Percentiles rank a stretch among this genome's conserved stretches.
Conservation (phyloP, 1,140 invertebrate genomes). For the Calephelis virginiensis region DNA sequence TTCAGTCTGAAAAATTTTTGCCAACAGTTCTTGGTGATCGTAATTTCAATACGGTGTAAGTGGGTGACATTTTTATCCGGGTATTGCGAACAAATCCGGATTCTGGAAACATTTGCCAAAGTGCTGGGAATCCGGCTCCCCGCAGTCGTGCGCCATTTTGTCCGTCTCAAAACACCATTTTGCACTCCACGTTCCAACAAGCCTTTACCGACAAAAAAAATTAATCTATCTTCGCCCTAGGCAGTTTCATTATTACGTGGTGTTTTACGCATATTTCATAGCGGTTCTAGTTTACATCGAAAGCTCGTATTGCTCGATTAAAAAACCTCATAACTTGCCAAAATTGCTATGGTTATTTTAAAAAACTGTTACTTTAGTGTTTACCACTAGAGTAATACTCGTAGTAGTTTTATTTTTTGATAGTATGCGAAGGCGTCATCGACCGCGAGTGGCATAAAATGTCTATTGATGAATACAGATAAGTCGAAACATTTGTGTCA, state of each 20-base stretch:
- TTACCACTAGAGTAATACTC: no score
- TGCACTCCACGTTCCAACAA: slow-evolving; percentile 57
- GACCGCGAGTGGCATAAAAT: no score
- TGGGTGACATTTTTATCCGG: slow-evolving; percentile 42
- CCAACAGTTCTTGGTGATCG: no score
- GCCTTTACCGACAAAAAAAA: slow-evolving; percentile 41
- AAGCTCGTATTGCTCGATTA: neutral
- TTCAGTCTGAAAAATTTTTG: no score
- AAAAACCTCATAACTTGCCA: neutral
- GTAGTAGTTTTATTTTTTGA: no score
- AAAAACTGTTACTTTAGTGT: neutral
- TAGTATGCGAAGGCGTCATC: no score
- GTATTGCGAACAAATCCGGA: slow-evolving; percentile 63
- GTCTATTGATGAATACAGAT: no score
- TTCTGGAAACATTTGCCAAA: slow-evolving; percentile 61
- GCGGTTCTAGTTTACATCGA: neutral
- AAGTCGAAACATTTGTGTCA: no score
- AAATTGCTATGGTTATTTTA: neutral
- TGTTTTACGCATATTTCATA: slow-evolving; percentile 8
- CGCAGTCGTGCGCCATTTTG: slow-evolving; percentile 47
- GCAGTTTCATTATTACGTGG: slow-evolving; percentile 35
- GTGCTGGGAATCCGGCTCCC: slow-evolving; percentile 48
- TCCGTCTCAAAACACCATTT: slow-evolving; percentile 60
- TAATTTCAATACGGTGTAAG: slow-evolving; percentile 22
- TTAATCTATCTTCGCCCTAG: slow-evolving; percentile 37